These are phyloP conservation scores for Serrognathus titanus DNA, from an alignment of 2,888 invertebrate genomes.

Conservation along the genomic window DNA sequence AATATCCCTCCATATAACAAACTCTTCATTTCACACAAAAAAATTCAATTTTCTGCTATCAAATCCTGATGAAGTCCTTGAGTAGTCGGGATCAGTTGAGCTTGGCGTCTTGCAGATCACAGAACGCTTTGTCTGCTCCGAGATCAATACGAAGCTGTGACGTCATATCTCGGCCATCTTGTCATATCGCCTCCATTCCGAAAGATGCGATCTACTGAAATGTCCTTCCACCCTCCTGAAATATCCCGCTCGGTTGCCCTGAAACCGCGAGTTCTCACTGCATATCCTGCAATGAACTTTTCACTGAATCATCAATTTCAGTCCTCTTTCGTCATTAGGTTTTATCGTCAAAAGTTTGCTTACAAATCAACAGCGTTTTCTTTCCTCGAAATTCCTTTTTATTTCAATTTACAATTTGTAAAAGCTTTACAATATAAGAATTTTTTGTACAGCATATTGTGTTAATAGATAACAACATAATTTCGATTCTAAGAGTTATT, in stretches of 20 bases:
- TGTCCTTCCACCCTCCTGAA: slow-evolving; percentile 36
- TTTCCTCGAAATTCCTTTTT: too few relatives aligned
- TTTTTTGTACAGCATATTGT: too few relatives aligned
- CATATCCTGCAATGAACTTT: slow-evolving; percentile 1
- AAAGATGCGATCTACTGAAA: slow-evolving; percentile 46
- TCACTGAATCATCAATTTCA: slow-evolving; percentile 1
- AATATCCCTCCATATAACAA: not conserved
- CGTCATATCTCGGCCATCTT: slow-evolving; percentile 53
- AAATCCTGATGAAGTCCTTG: slow-evolving; percentile 21
- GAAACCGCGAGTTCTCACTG: slow-evolving; percentile 3
- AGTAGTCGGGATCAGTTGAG: slow-evolving; percentile 5
- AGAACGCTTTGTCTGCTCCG: slow-evolving; percentile 42
- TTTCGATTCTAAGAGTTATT: too few relatives aligned
- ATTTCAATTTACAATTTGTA: too few relatives aligned
- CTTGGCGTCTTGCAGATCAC: slow-evolving; percentile 27
- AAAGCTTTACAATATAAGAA: too few relatives aligned
- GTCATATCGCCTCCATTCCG: slow-evolving; percentile 50
- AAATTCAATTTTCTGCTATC: slow-evolving; percentile 22
- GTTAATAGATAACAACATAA: too few relatives aligned
- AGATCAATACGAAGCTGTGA: slow-evolving; percentile 50
- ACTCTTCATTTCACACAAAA: slow-evolving; percentile 2
- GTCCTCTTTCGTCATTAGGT: not conserved
- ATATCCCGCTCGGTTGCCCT: slow-evolving; percentile 26
- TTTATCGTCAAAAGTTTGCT: too few relatives aligned
- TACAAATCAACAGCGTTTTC: too few relatives aligned